A percentile compares a stretch with the other conserved stretches of the same genome.
Conservation (phyloP, 2,888 invertebrate species). For the Oligia fasciuncula region DNA sequence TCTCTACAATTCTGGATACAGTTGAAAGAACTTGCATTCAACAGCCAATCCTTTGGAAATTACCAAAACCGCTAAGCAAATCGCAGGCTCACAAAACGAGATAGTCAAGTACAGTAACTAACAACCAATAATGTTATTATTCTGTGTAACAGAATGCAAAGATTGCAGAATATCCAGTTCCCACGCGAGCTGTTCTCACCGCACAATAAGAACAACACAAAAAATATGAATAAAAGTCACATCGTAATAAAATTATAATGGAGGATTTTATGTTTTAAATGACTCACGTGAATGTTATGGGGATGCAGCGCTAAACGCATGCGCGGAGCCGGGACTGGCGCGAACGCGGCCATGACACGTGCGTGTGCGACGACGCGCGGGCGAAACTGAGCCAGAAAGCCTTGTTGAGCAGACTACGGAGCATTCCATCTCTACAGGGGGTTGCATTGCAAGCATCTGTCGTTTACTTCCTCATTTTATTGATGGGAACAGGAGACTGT, state of each 20-base stretch:
- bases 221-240: slow-evolving; percentile 38
- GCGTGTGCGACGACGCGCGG: slow-evolving; percentile 72
- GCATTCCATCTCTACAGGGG: slow-evolving; percentile 55
- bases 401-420: slow-evolving; percentile 16
- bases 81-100: slow-evolving; percentile 50
- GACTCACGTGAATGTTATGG: slow-evolving; percentile 87
- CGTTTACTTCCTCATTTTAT: slow-evolving; percentile 64
- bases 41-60: slow-evolving; percentile 40
- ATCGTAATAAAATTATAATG: slow-evolving; percentile 15
- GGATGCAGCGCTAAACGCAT: slow-evolving; percentile 85
- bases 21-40: slow-evolving; percentile 20
- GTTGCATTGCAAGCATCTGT: slow-evolving; percentile 61
- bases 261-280: slow-evolving; percentile 25
- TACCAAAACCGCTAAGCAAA: slow-evolving; percentile 34
- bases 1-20: not conserved
- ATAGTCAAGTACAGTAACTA: slow-evolving; percentile 60
- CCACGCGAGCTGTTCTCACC: slow-evolving; percentile 71
- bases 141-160: slow-evolving; percentile 79
- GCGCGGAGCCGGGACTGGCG: slow-evolving; percentile 83
- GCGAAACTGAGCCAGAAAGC: slow-evolving; percentile 58
- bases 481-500: slow-evolving; percentile 34
- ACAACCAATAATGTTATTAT: slow-evolving; percentile 73
- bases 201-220: slow-evolving; percentile 57
- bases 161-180: slow-evolving; percentile 86
- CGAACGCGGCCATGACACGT: slow-evolving; percentile 75